Percentiles rank a stretch among this genome's conserved stretches.
phyloP scores from a whole-genome alignment of 2,797 vertebrate genomes.

The Epinephelus awoara region DNA sequence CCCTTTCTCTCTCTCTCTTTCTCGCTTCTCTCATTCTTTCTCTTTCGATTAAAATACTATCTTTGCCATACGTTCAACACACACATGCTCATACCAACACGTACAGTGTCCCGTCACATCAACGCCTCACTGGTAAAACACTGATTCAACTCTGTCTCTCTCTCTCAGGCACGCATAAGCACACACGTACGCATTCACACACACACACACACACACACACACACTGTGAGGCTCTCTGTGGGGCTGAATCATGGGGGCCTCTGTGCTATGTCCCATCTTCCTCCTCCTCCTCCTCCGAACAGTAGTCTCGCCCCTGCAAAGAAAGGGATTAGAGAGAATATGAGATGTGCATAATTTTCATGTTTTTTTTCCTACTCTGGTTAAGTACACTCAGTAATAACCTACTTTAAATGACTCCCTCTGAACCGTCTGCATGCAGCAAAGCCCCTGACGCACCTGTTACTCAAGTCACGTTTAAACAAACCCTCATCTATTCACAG shows the following conservation, averaged over 20 bases:
- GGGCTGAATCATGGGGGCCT: slow-evolving; percentile 63
- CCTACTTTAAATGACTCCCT: not conserved
- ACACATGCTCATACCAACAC: slow-evolving; percentile 52
- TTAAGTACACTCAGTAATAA: slow-evolving; percentile 11
- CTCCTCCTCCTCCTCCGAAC: slow-evolving; percentile 92
- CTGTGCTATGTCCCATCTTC: slow-evolving; percentile 87
- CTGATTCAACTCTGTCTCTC: slow-evolving; percentile 65
- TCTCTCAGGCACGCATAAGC: slow-evolving; percentile 49
- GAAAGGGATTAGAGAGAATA: slow-evolving; percentile 21
- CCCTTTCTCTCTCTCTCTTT: slow-evolving; percentile 52
- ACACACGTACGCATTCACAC: slow-evolving; percentile 31
- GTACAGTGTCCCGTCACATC: slow-evolving; percentile 60
- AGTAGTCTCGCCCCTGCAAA: slow-evolving; percentile 94
- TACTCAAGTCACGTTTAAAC: slow-evolving; percentile 32
- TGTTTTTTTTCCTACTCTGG: not conserved
- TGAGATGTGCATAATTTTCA: slow-evolving; percentile 19
- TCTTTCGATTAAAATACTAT: slow-evolving; percentile 77
- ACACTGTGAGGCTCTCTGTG: slow-evolving; percentile 68
- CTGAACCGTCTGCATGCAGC: not conserved
- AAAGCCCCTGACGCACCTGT: slow-evolving; percentile 33
- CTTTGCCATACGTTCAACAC: slow-evolving; percentile 66
- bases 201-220: slow-evolving; percentile 57
- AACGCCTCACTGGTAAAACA: slow-evolving; percentile 71
- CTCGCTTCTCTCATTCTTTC: slow-evolving; percentile 35
- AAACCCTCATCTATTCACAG: slow-evolving; percentile 13